A percentile compares a stretch with the other conserved stretches of the same genome.
Evolutionary conservation across 1,140 invertebrate genomes (phyloP).

Genomic region (Pogonomyrmex californicus): DNA sequence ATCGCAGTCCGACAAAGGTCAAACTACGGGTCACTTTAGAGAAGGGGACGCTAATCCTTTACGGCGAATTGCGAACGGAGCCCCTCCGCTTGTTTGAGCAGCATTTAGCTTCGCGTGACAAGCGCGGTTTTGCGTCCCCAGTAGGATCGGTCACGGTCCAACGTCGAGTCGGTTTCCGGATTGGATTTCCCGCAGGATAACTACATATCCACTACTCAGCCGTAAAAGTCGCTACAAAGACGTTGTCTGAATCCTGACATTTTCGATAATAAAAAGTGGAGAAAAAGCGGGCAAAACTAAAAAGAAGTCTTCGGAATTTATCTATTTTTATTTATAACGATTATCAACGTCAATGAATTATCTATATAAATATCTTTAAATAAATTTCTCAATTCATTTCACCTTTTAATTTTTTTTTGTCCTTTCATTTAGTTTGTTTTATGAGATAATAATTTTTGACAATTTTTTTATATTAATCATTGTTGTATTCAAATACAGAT

Average conservation of each 20-base stretch:
- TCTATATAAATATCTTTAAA: neutral
- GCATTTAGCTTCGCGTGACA: constrained; percentile 58
- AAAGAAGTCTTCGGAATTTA: neutral
- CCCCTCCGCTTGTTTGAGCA: constrained; percentile 50
- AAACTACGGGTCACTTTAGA: constrained; percentile 26
- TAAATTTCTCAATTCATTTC: neutral
- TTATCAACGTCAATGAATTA: neutral
- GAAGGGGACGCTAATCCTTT: constrained; percentile 52
- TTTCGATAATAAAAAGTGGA: constrained; percentile 9
- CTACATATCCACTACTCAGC: constrained; percentile 28
- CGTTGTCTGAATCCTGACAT: neutral
- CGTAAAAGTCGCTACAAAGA: constrained; percentile 38
- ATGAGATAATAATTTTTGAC: neutral
- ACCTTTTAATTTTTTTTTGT: too few species aligned
- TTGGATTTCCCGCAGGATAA: constrained; percentile 42
- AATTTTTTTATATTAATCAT: neutral
- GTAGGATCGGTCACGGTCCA: constrained; percentile 59
- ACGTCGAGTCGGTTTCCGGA: constrained; percentile 48
- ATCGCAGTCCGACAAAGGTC: constrained; percentile 15
- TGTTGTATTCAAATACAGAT: neutral
- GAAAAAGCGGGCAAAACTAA: too few species aligned
- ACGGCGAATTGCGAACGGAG: constrained; percentile 34
- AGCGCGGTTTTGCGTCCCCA: constrained; percentile 55
- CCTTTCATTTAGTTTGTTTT: neutral
- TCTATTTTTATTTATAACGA: neutral